Conservation (phyloP, 2,113 vertebrate species). For the Ophthalmolycus amberensis region DNA sequence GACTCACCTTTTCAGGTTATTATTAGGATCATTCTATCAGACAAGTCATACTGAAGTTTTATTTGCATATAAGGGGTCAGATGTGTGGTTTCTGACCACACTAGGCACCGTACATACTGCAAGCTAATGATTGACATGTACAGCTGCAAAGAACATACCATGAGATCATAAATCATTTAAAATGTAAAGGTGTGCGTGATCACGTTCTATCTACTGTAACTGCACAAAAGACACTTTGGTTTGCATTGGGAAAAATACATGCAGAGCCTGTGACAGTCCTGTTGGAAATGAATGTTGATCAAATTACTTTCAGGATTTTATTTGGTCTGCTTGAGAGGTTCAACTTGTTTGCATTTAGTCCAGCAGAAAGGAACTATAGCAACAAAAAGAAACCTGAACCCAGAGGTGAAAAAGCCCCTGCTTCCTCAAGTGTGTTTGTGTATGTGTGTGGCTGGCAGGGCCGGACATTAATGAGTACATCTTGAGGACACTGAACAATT, state of each 20-base stretch:
- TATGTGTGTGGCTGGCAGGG: neutral
- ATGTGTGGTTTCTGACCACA: constrained; percentile 5
- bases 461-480: constrained; percentile 5
- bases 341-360: constrained; percentile 33
- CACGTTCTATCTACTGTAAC: neutral
- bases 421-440: constrained; percentile 1
- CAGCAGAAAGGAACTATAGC: constrained; percentile 4
- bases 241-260: neutral
- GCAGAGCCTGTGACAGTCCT: no score
- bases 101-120: neutral
- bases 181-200: neutral
- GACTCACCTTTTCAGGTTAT: neutral
- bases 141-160: neutral
- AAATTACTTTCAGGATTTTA: constrained; percentile 8
- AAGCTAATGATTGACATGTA: neutral
- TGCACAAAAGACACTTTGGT: neutral
- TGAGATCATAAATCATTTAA: neutral
- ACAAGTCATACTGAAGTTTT: neutral
- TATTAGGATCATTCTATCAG: neutral
- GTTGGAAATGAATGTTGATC: neutral
- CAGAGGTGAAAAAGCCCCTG: constrained; percentile 32
- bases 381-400: constrained; percentile 33
- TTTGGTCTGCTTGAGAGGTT: constrained; percentile 6
- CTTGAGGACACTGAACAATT: constrained; percentile 18
- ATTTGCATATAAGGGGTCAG: neutral